Base-by-base conservation (phyloP, 2,113 vertebrate genomes). In the Serinus canaria region DNA sequence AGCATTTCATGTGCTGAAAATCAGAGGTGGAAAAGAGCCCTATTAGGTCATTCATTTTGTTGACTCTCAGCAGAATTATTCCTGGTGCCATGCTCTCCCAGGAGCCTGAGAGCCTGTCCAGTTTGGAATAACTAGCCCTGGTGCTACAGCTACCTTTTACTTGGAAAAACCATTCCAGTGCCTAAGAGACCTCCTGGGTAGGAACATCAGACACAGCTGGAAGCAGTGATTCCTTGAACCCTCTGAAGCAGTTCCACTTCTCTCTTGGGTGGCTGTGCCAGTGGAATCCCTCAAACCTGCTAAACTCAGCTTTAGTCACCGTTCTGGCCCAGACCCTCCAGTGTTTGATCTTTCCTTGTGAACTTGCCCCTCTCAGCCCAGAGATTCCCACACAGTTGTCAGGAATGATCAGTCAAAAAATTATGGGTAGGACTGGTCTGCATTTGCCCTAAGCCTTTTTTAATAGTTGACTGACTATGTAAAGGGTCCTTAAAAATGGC, bases 161-260 rank as follows among this genome's bases (percentile, higher is more conserved):
- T 81, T 88, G 90, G 94, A 91, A 96, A 93, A 96, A 89, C 5
- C 35, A 74, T 93, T 91, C 83, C 75, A 33, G 47, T 52, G 75
- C 89, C 79, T 53, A 47, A 33, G 14, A 63, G 85, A 92, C 68
- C 90, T 95, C 43, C 75, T 78, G 79, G 52, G 33, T 49, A 81
- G 94, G 90, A 94, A 95, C 93, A 35, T 92, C 59, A 28, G 78
- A 21, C 89, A 72, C 41, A 50, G 59, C 2, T 53, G 60, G 64
- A 64, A 62, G 33, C 72, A 33, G 27, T 21, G 75, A 88, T 87
- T 85, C 56, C 83, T 88, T 92, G 79, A 94, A 14, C 59, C 63
- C 62, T 63, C 74, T 37, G 37, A 66, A 93, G 56, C 47, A 33
- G 55, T 72, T 90, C 50, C 47, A 44, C 55, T 31, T 81, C 76